A percentile compares a stretch with the other conserved stretches of the same genome.
Evolutionary conservation across 2,888 invertebrate species (phyloP).

Genomic region (Rotaria macrura): DNA sequence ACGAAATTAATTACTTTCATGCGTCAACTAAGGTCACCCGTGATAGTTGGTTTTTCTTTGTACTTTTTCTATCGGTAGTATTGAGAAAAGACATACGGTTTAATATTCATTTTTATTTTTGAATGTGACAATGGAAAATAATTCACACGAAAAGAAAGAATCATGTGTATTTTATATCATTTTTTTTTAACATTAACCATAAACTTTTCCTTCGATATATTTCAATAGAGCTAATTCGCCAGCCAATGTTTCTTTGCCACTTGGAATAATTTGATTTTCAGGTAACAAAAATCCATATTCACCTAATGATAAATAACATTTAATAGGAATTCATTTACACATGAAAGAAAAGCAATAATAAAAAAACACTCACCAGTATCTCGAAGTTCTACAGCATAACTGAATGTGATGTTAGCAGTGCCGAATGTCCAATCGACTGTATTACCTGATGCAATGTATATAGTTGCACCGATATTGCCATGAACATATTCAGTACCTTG

Average conservation of each 20-base stretch:
- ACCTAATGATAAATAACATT: too few species aligned
- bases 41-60: too few species aligned
- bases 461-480: conserved; percentile 29
- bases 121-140: too few species aligned
- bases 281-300: conserved; percentile 29
- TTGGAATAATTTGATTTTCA: conserved; percentile 26
- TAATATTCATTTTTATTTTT: too few species aligned
- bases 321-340: too few species aligned
- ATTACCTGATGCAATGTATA: conserved; percentile 26
- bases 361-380: conserved; percentile 19
- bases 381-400: conserved; percentile 28
- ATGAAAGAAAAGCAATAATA: too few species aligned
- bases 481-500: conserved; percentile 21
- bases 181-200: background rate
- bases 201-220: background rate
- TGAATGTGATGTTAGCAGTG: conserved; percentile 11
- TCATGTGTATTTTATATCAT: too few species aligned
- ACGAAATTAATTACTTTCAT: too few species aligned
- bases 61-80: too few species aligned
- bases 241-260: conserved; percentile 24
- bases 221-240: background rate
- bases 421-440: conserved; percentile 29
- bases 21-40: too few species aligned
- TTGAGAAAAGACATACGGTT: too few species aligned
- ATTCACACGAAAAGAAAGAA: too few species aligned